phyloP scores from a whole-genome alignment of 2,888 invertebrate species.

The Apodemia zela region DNA sequence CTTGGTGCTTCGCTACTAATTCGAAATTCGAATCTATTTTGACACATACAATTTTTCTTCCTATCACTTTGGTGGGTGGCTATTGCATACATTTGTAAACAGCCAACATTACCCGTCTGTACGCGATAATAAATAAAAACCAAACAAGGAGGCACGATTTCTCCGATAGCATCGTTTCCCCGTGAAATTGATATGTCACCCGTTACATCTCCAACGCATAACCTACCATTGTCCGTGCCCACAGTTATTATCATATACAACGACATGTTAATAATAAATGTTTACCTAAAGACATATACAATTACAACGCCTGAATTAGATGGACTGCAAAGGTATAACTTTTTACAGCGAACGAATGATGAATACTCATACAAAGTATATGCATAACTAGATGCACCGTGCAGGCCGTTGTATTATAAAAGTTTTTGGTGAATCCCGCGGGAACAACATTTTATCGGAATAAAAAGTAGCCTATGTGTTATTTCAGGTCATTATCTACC shows the following conservation, averaged over 20 bases:
- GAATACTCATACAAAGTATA: too few relatives aligned
- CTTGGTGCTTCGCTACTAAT: background rate
- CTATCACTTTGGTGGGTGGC: constrained; percentile 21
- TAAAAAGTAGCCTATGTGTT: too few relatives aligned
- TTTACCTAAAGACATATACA: constrained; percentile 9
- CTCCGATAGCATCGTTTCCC: constrained; percentile 33
- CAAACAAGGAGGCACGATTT: constrained; percentile 31
- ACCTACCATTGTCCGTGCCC: constrained; percentile 39
- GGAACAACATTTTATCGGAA: too few relatives aligned
- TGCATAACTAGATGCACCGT: too few relatives aligned
- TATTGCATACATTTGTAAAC: constrained; percentile 26
- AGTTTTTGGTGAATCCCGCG: too few relatives aligned
- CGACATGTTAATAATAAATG: constrained; percentile 30
- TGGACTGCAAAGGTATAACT: background rate
- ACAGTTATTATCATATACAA: constrained; percentile 39
- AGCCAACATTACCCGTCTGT: constrained; percentile 25
- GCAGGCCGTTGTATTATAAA: too few relatives aligned
- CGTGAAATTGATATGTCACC: constrained; percentile 47
- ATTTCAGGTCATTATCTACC: too few relatives aligned
- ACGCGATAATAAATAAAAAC: constrained; percentile 33
- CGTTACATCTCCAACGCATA: constrained; percentile 38
- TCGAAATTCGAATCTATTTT: background rate
- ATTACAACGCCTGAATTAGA: background rate
- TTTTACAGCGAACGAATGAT: background rate
- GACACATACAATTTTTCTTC: background rate